Conservation (phyloP, 2,113 vertebrate species). For the Argyrosomus japonicus region DNA sequence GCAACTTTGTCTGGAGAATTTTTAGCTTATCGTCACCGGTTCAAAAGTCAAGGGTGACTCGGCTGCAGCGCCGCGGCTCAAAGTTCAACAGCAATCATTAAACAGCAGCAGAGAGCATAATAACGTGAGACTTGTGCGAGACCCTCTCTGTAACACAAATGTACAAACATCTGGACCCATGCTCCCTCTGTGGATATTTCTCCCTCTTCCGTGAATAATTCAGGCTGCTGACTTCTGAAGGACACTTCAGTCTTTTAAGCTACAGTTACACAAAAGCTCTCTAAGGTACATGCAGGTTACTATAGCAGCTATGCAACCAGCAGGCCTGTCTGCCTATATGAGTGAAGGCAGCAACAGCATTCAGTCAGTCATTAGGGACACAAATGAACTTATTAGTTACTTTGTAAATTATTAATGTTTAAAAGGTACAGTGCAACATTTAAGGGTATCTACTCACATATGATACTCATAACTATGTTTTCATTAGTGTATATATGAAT, state of each 20-base stretch:
- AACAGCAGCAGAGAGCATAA: slow-evolving; percentile 53
- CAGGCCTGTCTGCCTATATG: too few relatives aligned
- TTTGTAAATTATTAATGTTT: not conserved
- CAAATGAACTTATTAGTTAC: too few relatives aligned
- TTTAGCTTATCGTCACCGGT: slow-evolving; percentile 75
- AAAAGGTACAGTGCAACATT: too few relatives aligned
- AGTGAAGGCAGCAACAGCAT: not conserved
- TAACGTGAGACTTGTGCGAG: not conserved
- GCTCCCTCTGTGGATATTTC: slow-evolving; percentile 2
- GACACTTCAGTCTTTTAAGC: slow-evolving; percentile 7
- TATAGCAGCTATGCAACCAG: not conserved
- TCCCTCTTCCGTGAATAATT: slow-evolving; percentile 37
- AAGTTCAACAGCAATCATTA: slow-evolving; percentile 81
- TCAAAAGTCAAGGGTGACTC: slow-evolving; percentile 78
- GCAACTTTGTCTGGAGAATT: slow-evolving; percentile 60
- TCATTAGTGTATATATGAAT: too few relatives aligned
- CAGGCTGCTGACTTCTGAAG: slow-evolving; percentile 18
- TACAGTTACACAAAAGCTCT: not conserved
- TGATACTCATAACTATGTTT: too few relatives aligned
- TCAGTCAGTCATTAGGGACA: not conserved
- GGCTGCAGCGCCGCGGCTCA: slow-evolving; percentile 59
- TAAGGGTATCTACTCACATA: too few relatives aligned
- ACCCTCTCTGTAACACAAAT: slow-evolving; percentile 13
- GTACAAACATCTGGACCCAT: slow-evolving; percentile 12
- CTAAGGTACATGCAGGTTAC: too few relatives aligned